Conservation (phyloP, 1,140 invertebrate genomes). For the Caerostris darwini region DNA sequence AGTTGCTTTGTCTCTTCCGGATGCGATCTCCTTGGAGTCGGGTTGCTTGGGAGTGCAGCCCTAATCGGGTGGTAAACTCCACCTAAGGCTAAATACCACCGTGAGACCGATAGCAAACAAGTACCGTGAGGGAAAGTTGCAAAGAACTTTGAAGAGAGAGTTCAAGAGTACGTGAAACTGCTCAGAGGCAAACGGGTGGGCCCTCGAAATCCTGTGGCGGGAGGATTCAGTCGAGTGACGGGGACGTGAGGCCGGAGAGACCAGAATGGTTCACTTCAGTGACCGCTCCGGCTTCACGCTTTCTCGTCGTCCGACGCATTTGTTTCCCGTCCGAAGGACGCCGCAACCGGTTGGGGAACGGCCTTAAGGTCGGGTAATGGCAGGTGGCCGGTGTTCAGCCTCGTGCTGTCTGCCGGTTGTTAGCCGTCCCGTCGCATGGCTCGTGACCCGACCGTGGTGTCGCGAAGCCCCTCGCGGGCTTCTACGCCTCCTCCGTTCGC, state of each 20-base stretch:
- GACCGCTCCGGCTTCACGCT: background rate
- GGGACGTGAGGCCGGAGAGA: background rate
- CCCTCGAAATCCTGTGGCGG: background rate
- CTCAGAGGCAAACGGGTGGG: constrained; percentile 86
- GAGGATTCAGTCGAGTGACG: background rate
- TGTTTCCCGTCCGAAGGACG: background rate
- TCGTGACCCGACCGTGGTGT: background rate
- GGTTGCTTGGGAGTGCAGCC: constrained; percentile 70
- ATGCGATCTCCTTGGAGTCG: constrained; percentile 83
- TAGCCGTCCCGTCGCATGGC: constrained; percentile 1
- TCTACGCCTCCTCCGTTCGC: background rate
- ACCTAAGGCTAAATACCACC: constrained; percentile 93
- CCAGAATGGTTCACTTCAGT: no score
- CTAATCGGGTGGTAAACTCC: constrained; percentile 90
- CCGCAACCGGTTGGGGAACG: background rate
- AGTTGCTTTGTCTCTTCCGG: constrained; percentile 88
- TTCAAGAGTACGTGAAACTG: constrained; percentile 90
- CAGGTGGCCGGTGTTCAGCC: background rate
- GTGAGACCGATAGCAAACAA: constrained; percentile 88
- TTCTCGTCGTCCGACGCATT: background rate
- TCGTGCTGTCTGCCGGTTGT: background rate
- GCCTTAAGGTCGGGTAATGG: background rate
- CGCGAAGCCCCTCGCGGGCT: background rate
- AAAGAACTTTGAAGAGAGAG: constrained; percentile 95
- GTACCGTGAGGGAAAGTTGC: constrained; percentile 90